Base-by-base conservation (phyloP, 2,888 invertebrate species). In the Heteropelma amictum region DNA sequence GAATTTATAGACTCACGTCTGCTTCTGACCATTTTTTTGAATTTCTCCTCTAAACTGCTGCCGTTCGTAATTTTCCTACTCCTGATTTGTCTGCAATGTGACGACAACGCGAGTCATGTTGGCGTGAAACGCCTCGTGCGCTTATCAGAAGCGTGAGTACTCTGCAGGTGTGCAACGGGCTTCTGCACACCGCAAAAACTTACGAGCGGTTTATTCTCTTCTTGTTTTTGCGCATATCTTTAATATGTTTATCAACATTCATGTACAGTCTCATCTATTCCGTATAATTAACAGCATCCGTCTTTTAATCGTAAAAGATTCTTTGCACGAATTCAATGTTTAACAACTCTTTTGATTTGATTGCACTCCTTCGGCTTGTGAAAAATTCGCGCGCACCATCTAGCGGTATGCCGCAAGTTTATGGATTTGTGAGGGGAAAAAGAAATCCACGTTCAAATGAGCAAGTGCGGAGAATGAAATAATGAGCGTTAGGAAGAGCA, bases 401-500 rank as follows among this genome's bases (percentile, higher is more conserved):
- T 10, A 21, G 17, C 38, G 3, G 30, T 12, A n/a, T 12, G 19
- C n/a, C 7, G 23, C 12, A 2, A 14, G 21, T n/a, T 1, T 56
- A 1, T 21, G n/a, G 2, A n/a, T 12, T 19, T 17, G 26, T 30
- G 2, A 8, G 6, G 2, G 30, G 8, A 14, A 19, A 28, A 4
- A 6, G 21, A 40, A 19, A 21, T 38, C 40, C 17, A 42, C 17
- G n/a, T 7, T 10, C 17, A 14, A 17, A 28, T 1, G 12, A 10
- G 12, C 28, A 21, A 12, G 19, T 10, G 28, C 45, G 17, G 58
- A 51, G 58, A 56, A 21, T 30, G 51, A 51, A 72, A 58, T 40
- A 49, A 56, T 42, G 51, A 56, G 56, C 56, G 42, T 56, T 63
- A 64, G 68, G 51, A 68, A 72, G 54, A 54, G 45, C 42, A 65